Percentiles rank a stretch among this genome's conserved stretches.
phyloP scores from a whole-genome alignment of 2,888 invertebrate genomes.

The Congeria kusceri region DNA sequence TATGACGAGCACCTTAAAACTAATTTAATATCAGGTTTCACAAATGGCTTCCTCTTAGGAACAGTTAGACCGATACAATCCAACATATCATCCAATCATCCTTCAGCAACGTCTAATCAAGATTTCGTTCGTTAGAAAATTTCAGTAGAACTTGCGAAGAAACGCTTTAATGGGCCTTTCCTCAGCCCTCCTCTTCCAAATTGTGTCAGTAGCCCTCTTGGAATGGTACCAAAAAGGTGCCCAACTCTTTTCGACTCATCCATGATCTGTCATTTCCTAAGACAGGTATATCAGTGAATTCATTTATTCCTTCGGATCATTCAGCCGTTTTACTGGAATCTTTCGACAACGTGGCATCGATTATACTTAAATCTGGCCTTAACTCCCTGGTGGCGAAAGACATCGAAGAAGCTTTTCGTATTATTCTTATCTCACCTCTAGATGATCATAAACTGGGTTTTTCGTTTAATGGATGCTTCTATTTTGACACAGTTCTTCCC shows the following conservation, averaged over 20 bases:
- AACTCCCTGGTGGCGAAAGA: constrained; percentile 49
- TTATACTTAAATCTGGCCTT: too few relatives aligned
- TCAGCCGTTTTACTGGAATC: constrained; percentile 35
- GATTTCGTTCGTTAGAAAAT: constrained; percentile 30
- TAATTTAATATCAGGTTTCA: constrained; percentile 28
- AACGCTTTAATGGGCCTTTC: too few relatives aligned
- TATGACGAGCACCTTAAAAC: constrained; percentile 12
- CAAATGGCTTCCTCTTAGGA: constrained; percentile 30
- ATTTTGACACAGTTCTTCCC: constrained; percentile 39
- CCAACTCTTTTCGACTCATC: constrained; percentile 38
- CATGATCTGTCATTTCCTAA: constrained; percentile 51
- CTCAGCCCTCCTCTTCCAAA: constrained; percentile 19
- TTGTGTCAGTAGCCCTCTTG: constrained; percentile 43
- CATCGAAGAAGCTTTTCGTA: constrained; percentile 53
- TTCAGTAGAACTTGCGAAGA: constrained; percentile 11
- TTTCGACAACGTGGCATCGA: constrained; percentile 33
- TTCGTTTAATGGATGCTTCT: constrained; percentile 21
- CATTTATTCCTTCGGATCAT: constrained; percentile 35
- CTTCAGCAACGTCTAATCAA: constrained; percentile 9
- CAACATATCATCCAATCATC: constrained; percentile 19
- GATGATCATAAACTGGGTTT: constrained; percentile 50
- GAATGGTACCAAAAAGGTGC: constrained; percentile 45
- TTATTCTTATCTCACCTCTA: constrained; percentile 45
- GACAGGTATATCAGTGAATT: constrained; percentile 29
- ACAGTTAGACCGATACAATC: not conserved